Evolutionary conservation across 1,140 invertebrate genomes (phyloP), one percentile per base, ranked within the genome.

Genomic region (Propsilocerus akamusi): DNA sequence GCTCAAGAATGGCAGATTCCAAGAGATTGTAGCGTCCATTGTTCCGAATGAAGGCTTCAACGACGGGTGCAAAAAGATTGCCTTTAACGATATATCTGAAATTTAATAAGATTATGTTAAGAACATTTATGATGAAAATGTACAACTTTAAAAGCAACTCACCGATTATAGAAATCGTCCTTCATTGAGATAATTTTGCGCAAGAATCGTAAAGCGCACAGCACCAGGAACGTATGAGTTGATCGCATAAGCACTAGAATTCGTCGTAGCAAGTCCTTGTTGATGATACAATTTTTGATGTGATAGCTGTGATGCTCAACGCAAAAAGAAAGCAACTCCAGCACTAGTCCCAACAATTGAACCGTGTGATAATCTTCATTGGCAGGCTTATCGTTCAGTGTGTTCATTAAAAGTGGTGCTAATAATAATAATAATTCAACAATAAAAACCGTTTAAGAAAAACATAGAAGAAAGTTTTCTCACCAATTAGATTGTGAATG

Each of bases 271-370:
- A 99, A 73, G 72, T 99, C 93, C 73, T 95, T 97, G 67, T 91
- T 91, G 55, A 98, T 77, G 65, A 98, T 87, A 68, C 91, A 97
- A 62, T 95, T 97, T 66, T 97, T 97, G 62, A 98, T 96, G 68
- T 98, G 93, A 72, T 95, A 97, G 46, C 88, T 90, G 70, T 99
- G 97, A 73, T 98, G 94, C 69, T 99, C 96, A n/a, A 99, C 92
- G 70, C 95, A 99, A 68, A 99, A 99, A n/a, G 91, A 90, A 48
- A 99, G 71, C 55, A 99, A 71, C 66, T 99, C 95, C 50, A 99
- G 66, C 37, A 99, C 93, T 48, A 98, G 72, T 46, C 91, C 88
- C 34, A 97, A 71, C 47, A 99, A 72, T 69, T 98, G 94, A 49
- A 96, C 93, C 48, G 89, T 94, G 66, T 91, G 83, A 63, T 95